A percentile compares a stretch with the other conserved stretches of the same genome.
phyloP scores from a whole-genome alignment of 2,113 vertebrate species.

The Anoura caudifer region DNA sequence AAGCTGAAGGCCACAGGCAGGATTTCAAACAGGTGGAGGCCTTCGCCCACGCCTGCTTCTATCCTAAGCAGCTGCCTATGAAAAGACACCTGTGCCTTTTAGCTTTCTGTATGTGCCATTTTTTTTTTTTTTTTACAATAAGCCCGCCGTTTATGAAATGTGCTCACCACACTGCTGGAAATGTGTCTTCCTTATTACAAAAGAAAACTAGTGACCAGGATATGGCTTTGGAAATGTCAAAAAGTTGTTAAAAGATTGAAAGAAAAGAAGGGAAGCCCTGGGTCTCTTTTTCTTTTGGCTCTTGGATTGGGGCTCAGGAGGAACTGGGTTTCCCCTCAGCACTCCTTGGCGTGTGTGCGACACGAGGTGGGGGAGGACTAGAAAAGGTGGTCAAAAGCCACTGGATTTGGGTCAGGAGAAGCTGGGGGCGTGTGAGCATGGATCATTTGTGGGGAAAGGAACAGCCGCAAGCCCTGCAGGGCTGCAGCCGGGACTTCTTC shows the following conservation, averaged over 20 bases:
- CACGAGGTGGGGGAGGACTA: too few species aligned
- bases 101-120: neutral
- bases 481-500: neutral
- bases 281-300: neutral
- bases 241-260: neutral
- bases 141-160: neutral
- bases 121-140: neutral
- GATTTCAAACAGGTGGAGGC: neutral
- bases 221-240: neutral
- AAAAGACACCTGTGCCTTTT: neutral
- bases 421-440: neutral
- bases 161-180: neutral
- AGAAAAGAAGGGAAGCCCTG: neutral
- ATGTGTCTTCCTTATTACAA: neutral
- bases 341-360: fast-evolving
- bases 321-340: neutral
- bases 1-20: neutral
- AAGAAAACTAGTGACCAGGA: neutral
- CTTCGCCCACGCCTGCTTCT: neutral
- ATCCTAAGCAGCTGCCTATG: neutral
- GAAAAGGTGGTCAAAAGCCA: neutral
- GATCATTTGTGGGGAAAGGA: fast-evolving
- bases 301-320: neutral
- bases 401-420: too few species aligned
- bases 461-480: neutral